Conservation (phyloP, 92 coral and sea anemone species). For the Palythoa caribaeorum region DNA sequence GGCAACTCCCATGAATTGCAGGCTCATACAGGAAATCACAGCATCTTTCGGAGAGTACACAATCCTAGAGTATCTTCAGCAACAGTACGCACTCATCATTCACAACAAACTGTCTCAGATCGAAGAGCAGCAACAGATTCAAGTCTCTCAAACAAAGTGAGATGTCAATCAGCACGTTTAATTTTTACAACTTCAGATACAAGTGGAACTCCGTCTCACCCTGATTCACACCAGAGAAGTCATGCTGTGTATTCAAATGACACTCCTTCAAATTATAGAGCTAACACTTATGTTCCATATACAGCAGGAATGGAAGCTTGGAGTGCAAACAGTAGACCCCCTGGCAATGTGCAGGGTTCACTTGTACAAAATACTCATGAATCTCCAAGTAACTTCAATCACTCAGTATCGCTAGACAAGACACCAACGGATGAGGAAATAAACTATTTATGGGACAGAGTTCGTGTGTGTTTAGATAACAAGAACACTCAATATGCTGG, state of each 20-base stretch:
- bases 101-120: background rate
- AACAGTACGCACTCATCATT: background rate
- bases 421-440: conserved; percentile 99
- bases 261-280: background rate
- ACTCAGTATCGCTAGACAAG: conserved; percentile 78
- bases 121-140: conserved; percentile 8
- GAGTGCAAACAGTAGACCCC: conserved; percentile 9
- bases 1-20: background rate
- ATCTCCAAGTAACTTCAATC: conserved; percentile 57
- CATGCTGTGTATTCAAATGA: conserved; percentile 5
- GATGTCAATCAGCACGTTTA: conserved; percentile 27
- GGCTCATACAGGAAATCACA: background rate
- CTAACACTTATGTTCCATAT: conserved; percentile 28
- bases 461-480: conserved; percentile 87
- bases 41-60: conserved; percentile 38
- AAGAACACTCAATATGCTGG: conserved; percentile 88
- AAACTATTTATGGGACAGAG: conserved; percentile 94
- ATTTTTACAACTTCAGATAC: background rate
- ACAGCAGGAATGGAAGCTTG: conserved; percentile 39
- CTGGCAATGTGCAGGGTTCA: background rate
- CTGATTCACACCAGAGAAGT: background rate
- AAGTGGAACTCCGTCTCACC: background rate
- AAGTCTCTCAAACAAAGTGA: background rate
- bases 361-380: background rate
- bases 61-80: conserved; percentile 10